Base-by-base conservation (phyloP, 2,797 vertebrate genomes). In the Sarcoramphus papa region DNA sequence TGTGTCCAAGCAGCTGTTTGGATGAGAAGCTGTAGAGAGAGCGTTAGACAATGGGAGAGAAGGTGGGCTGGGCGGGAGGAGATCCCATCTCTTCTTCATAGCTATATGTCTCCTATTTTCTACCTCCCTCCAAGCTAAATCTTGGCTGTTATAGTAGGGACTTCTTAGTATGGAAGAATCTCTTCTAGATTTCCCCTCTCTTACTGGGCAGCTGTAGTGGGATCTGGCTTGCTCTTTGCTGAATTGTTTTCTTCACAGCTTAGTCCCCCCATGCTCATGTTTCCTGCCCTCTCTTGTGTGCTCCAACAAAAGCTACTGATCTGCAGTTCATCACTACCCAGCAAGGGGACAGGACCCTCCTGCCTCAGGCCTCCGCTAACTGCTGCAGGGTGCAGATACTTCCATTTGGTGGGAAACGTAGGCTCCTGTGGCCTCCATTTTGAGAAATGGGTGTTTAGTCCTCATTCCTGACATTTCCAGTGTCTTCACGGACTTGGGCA, bases 281-380 rank as follows among this genome's bases (percentile, higher is more conserved):
- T 73, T 41, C 33, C 70, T 86, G 54, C 37, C 20, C n/a, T 84
- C 8, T 57, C 37, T 5, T 16, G 9, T 22, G 31, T 10, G 23
- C n/a, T 78, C 35, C 83, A 53, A 9, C 30, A 41, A 15, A 28
- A 80, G 7, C 10, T 75, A 8, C 19, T 53, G 27, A 40, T 6
- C 43, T 72, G 22, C n/a, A 83, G 35, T 24, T 63, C 54, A 47
- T 41, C 51, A 7, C 13, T 24, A 15, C 28, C 20, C 19, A 68
- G 54, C 48, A 45, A 53, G 9, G 24, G 17, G 15, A 57, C 31
- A 35, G 14, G 30, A 63, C 1, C 9, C 10, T 59, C 51, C 33
- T 1, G 0, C 37, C 54, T 83, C 23, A 28, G 56, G 20, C 47
- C 77, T 48, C 59, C 0, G 0, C 23, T 37, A 47, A 5, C 33